Percentiles rank a stretch among this genome's conserved stretches.
Conservation (phyloP, 2,888 invertebrate species). For the Drosophila kokeensis region DNA sequence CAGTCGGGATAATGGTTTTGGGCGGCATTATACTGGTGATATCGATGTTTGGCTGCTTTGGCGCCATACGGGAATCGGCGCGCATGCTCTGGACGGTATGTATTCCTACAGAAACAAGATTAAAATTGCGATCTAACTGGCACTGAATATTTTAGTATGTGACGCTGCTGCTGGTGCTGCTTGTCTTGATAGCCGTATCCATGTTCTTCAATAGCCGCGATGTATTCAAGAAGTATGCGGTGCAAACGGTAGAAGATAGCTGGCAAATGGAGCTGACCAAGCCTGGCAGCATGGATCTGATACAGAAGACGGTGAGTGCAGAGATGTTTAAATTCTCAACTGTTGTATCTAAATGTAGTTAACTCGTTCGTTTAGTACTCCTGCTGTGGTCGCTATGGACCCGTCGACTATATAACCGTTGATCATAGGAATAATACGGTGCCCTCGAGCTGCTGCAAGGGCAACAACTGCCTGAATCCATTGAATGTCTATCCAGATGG, state of each 20-base stretch:
- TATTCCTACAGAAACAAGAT: not conserved
- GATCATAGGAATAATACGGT: slow-evolving; percentile 48
- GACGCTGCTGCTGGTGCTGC: slow-evolving; percentile 64
- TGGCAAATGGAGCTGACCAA: slow-evolving; percentile 72
- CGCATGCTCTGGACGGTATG: slow-evolving; percentile 80
- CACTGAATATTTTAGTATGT: slow-evolving; percentile 59
- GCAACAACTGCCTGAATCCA: slow-evolving; percentile 76
- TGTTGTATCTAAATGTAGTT: not conserved
- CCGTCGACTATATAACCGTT: slow-evolving; percentile 72
- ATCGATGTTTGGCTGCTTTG: slow-evolving; percentile 80
- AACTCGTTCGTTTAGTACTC: slow-evolving; percentile 56
- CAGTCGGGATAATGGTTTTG: slow-evolving; percentile 74
- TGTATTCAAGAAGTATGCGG: slow-evolving; percentile 75
- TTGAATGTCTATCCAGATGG: slow-evolving; percentile 71
- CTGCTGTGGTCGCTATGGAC: slow-evolving; percentile 82
- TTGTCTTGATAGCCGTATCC: slow-evolving; percentile 65
- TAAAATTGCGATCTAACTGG: slow-evolving; percentile 16
- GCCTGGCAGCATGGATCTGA: slow-evolving; percentile 76
- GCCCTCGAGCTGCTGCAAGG: slow-evolving; percentile 80
- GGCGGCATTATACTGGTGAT: slow-evolving; percentile 75
- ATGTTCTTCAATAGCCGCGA: slow-evolving; percentile 68
- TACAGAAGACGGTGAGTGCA: slow-evolving; percentile 69
- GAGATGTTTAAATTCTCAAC: not conserved
- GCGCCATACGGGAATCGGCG: slow-evolving; percentile 77
- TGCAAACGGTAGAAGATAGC: slow-evolving; percentile 66